These are phyloP conservation scores for Elanus axillaris DNA, from an alignment of 2,113 vertebrate species.

Conservation along the genomic window DNA sequence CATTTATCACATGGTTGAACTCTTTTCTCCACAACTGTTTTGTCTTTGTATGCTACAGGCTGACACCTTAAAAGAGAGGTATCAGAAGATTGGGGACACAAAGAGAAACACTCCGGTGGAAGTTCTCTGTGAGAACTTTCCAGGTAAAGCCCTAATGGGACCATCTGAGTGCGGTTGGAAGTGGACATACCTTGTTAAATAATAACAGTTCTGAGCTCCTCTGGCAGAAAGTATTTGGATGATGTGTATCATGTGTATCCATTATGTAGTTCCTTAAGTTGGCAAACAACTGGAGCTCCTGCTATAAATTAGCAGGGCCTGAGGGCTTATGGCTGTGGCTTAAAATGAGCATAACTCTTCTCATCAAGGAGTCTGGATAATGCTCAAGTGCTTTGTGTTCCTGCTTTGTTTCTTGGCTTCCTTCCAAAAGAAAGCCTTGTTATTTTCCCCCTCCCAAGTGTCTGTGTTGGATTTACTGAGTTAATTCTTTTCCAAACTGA, in stretches of 20 bases:
- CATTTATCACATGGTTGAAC: constrained; percentile 18
- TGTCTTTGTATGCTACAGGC: constrained; percentile 79
- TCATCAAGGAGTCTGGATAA: background rate
- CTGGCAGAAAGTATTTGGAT: background rate
- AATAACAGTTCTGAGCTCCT: background rate
- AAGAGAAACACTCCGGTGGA: constrained; percentile 98
- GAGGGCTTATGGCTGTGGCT: background rate
- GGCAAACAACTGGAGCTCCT: background rate
- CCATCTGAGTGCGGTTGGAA: background rate
- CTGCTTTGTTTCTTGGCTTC: background rate
- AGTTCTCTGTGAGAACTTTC: constrained; percentile 98
- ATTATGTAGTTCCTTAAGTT: background rate
- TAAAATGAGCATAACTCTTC: background rate
- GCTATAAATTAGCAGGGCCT: background rate
- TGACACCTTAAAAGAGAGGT: constrained; percentile 97
- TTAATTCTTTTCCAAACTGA: background rate
- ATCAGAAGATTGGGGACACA: constrained; percentile 99
- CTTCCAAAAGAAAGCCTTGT: background rate
- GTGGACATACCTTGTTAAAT: background rate
- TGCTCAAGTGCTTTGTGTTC: background rate
- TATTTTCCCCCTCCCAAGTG: background rate
- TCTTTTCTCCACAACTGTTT: constrained; percentile 49
- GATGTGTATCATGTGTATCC: background rate
- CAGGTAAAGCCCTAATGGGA: constrained; percentile 76
- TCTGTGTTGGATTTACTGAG: accelerated